Evolutionary conservation across 2,888 invertebrate genomes (phyloP), one percentile per base, ranked within the genome.

Genomic region (Chorisops tibialis): DNA sequence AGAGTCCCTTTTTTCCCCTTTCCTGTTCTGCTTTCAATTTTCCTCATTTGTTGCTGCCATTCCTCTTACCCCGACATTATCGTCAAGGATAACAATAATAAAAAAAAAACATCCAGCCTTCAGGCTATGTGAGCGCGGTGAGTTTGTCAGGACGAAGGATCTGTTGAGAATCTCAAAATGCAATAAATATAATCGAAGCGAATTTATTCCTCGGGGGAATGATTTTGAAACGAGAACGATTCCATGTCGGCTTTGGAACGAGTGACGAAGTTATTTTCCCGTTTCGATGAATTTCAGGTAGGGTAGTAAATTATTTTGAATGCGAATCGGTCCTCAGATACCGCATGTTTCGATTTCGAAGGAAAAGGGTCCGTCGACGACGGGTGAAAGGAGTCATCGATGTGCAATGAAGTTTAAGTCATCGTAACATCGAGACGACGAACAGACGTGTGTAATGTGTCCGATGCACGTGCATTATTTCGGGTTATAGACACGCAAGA

Each of bases 161-260:
- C 45, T 19, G 14, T 37, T n/a, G 12, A 52, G 19, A 52, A 39
- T 52, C 51, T 52, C 38, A 19, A 52, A 52, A 52, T 52, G 51
- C 51, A 52, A 52, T 52, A 39, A 52, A 52, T 37, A 38, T 52
- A 52, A 52, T 52, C 51, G 51, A 39, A 37, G 38, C n/a, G 38
- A 24, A 52, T 19, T n/a, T 12, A 52, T 52, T 38, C 22, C 21
- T 19, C 24, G 16, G 35, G 16, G 35, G 35, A 24, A 7, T 14
- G 50, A 50, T 35, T 51, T 11, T n/a, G 21, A 18, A 37, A 18
- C 21, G 51, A 38, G 7, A 16, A 38, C 18, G 22, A 7, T 48
- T 48, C 48, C 16, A 41, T 6, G 6, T 41, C 41, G 16, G 41
- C 7, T 41, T n/a, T n/a, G 16, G 39, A n/a, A 52, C 19, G 51